Conservation (phyloP, 2,888 invertebrate species). For the Heteropelma amictum region DNA sequence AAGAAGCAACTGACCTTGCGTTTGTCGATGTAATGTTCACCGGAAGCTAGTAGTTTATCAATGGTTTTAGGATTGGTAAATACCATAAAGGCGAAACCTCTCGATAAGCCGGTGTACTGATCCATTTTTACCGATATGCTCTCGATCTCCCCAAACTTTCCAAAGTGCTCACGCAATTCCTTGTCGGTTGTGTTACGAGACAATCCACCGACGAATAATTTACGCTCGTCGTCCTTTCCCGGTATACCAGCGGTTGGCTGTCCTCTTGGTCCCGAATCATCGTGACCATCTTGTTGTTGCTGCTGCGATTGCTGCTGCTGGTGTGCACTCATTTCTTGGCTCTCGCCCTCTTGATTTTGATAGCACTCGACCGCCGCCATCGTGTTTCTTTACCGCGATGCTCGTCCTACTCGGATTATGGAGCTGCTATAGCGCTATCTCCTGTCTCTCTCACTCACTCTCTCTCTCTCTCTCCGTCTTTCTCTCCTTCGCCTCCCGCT, state of each 20-base stretch:
- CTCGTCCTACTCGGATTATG: constrained; percentile 44
- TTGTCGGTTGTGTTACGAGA: constrained; percentile 82
- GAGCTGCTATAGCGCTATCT: constrained; percentile 40
- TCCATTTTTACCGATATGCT: constrained; percentile 83
- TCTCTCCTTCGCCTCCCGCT: background rate
- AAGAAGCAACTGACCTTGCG: constrained; percentile 76
- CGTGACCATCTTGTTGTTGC: constrained; percentile 60
- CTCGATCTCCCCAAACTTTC: constrained; percentile 82
- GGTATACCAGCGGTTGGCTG: constrained; percentile 76
- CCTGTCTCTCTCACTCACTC: constrained; percentile 14
- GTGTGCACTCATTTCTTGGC: constrained; percentile 60
- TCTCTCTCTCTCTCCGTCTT: constrained; percentile 12
- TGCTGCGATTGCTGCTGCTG: constrained; percentile 48
- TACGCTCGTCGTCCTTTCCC: constrained; percentile 80
- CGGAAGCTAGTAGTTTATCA: constrained; percentile 79
- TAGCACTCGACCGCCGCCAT: constrained; percentile 76
- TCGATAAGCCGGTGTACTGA: constrained; percentile 81
- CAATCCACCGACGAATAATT: constrained; percentile 83
- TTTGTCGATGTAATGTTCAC: constrained; percentile 82
- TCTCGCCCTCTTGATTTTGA: constrained; percentile 69
- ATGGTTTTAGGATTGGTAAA: constrained; percentile 81
- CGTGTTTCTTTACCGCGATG: constrained; percentile 59
- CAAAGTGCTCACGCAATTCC: constrained; percentile 82
- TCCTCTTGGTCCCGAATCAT: constrained; percentile 64
- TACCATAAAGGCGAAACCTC: constrained; percentile 84